Base-by-base conservation (phyloP, 2,888 invertebrate genomes). In the Arrhopalites spinosus region DNA sequence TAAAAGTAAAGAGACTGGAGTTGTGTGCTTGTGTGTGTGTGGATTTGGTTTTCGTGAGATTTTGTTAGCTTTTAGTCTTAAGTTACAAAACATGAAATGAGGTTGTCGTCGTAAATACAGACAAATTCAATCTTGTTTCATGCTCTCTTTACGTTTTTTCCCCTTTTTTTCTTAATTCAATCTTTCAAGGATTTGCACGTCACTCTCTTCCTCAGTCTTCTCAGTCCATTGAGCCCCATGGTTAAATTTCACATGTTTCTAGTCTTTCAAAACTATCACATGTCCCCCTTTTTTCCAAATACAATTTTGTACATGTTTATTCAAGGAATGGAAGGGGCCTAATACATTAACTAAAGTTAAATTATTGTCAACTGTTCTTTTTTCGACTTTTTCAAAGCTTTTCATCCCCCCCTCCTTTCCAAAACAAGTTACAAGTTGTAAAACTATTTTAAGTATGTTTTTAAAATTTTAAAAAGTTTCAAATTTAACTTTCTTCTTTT, bases 121-220 rank as follows among this genome's bases (percentile, higher is more conserved):
- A 69, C 30, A 50, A 69, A 68, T 68, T 68, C 68, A 69, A 69
- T 69, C 69, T 69, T 69, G 69, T 69, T 69, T 69, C 53, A 69
- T 69, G 50, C 13, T 69, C 53, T 50, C 59, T 69, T 47, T 50
- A 15, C 30, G 25, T 64, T 43, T n/a, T n/a, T 45, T 36, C 67
- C 45, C 36, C 25, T 23, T 23, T 36, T 13, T 45, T 67, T 45
- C 45, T 67, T 23, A 23, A 30, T 45, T 67, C 67, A 67, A 45
- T 64, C 64, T 64, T 45, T 67, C 1, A 29, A 36, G 43, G 43
- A 36, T 67, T 67, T 67, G 67, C 67, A 67, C 67, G 67, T 67
- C 67, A 67, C 15, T 7, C 30, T 5, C 30, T 29, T 30, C 8
- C n/a, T 64, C 64, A 30, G 13, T 50, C 50, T n/a, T 17, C 50